Evolutionary conservation across 2,113 vertebrate genomes (phyloP), one percentile per base, ranked within the genome.

Genomic region (Myodes glareolus): DNA sequence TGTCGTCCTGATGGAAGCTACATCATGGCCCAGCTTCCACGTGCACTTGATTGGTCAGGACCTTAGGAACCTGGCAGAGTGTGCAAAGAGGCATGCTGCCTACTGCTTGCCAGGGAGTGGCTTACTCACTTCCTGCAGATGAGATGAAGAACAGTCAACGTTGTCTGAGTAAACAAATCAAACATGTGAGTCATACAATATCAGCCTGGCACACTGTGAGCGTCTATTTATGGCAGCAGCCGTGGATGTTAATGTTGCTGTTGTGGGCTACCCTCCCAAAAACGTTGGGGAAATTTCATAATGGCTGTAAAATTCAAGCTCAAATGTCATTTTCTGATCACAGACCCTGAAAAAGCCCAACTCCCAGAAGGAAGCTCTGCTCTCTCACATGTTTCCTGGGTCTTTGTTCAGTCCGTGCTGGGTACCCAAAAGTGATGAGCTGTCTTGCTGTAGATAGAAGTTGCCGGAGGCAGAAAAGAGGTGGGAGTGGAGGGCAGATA

Each of bases 221-320:
- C 47, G 4, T 67, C 78, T 17, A 1, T 63, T 31, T 45, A 21
- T 9, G 58, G 31, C 12, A 33, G 55, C 1, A 23, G 52, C 39
- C 19, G 27, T n/a, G 10, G 55, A 6, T 55, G 16, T 3, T 45
- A 12, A 31, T 17, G 3, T 58, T 25, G 31, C 42, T 14, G 3
- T 45, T 65, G 19, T 14, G 13, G 17, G 17, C 23, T 7, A 29
- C 23, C 16, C n/a, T 36, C 47, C 80, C 33, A 50, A 75, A 88
- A n/a, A 58, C 21, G 45, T 36, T 36, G 52, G 63, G 31, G 25
- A 84, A 42, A 45, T 10, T 70, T 21, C 23, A 78, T 91, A 52
- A 91, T 80, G 31, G 17, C 63, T 93, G 93, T 82, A 21, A 31
- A 89, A 92, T 81, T 17, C 76, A 92, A 88, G 58, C 58, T 61